Percentiles rank a stretch among this genome's conserved stretches.
Evolutionary conservation across 2,888 invertebrate species (phyloP).

Genomic region (Petrophora chlorosata): DNA sequence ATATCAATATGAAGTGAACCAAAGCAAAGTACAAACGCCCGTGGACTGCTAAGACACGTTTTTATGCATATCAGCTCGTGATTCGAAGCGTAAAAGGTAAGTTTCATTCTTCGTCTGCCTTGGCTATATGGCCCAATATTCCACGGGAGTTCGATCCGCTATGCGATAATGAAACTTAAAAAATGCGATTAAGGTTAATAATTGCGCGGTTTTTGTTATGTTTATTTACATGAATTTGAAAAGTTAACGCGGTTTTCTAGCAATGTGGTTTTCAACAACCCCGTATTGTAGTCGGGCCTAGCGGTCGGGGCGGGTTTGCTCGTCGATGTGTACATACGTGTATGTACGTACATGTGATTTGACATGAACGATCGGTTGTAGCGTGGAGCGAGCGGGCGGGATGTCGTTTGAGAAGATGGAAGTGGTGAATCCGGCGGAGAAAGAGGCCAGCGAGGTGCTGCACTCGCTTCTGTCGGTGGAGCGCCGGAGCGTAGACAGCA

Average conservation of each 20-base stretch:
- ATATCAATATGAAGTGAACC: conserved; percentile 76
- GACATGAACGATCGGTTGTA: conserved; percentile 76
- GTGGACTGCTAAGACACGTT: conserved; percentile 60
- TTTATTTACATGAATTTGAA: conserved; percentile 84
- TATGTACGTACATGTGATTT: conserved; percentile 80
- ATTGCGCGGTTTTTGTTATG: conserved; percentile 85
- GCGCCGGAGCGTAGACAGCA: conserved; percentile 85
- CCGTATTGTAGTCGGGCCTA: conserved; percentile 49
- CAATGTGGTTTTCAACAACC: conserved; percentile 46
- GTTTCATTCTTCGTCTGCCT: conserved; percentile 80
- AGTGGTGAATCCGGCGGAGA: conserved; percentile 86
- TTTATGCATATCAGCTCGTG: conserved; percentile 56
- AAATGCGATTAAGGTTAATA: conserved; percentile 85
- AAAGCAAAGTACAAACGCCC: conserved; percentile 63
- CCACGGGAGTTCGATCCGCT: conserved; percentile 85
- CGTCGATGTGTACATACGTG: conserved; percentile 72
- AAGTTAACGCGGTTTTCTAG: conserved; percentile 81
- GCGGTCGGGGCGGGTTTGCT: conserved; percentile 71
- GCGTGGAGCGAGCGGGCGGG: conserved; percentile 62
- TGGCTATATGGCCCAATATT: conserved; percentile 85
- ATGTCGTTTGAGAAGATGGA: conserved; percentile 85
- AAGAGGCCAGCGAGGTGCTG: conserved; percentile 88
- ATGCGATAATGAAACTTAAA: conserved; percentile 85
- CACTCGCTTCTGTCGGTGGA: conserved; percentile 87
- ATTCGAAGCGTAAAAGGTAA: conserved; percentile 74